Evolutionary conservation across 2,797 vertebrate species (phyloP).

Genomic region (Petrocephalus schoutedeni): DNA sequence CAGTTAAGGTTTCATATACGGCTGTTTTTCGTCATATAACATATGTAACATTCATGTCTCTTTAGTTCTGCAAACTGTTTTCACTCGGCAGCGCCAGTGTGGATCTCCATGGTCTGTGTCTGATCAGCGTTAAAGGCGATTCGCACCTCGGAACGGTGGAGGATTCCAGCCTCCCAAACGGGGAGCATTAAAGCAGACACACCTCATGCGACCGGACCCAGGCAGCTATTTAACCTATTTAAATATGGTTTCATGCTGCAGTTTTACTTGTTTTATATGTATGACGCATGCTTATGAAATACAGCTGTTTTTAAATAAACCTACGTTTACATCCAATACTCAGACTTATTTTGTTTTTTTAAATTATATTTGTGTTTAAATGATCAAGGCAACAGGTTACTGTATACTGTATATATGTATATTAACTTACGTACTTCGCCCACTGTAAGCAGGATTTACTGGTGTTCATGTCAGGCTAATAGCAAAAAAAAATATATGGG

Average conservation of each 20-base stretch:
- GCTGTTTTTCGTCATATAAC: background rate
- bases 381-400: background rate
- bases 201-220: background rate
- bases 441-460: background rate
- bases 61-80: background rate
- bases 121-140: conserved; percentile 54
- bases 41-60: background rate
- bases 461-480: background rate
- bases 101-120: conserved; percentile 55
- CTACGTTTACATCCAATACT: background rate
- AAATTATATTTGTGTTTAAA: too few species aligned
- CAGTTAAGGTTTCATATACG: background rate
- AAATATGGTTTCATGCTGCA: background rate
- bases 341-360: background rate
- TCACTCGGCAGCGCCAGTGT: conserved; percentile 35
- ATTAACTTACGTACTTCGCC: background rate
- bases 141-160: background rate
- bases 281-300: background rate
- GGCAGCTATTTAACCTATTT: background rate
- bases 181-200: background rate
- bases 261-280: background rate
- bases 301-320: background rate
- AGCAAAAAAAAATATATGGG: background rate
- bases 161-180: background rate
- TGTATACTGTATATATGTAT: too few species aligned